phyloP scores from a whole-genome alignment of 2,888 invertebrate species.

The Hypomecis punctinalis region DNA sequence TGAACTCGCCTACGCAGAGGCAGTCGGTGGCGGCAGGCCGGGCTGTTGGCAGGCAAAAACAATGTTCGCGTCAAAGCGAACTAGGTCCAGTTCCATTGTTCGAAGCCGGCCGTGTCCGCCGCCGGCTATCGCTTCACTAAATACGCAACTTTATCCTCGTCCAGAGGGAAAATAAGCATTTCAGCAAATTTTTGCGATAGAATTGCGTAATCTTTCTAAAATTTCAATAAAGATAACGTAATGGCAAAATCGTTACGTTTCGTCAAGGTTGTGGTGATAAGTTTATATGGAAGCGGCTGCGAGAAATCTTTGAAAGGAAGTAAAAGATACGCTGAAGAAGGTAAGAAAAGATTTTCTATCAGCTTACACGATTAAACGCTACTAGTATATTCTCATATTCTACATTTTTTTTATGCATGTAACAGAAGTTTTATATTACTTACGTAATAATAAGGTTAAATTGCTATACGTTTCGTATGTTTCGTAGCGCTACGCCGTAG shows the following conservation, averaged over 20 bases:
- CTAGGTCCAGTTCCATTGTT: constrained; percentile 66
- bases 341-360: background rate
- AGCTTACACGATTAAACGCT: background rate
- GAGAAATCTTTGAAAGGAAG: constrained; percentile 8
- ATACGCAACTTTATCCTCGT: constrained; percentile 35
- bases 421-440: no score
- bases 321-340: background rate
- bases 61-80: constrained; percentile 69
- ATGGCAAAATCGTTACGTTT: constrained; percentile 5
- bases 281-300: constrained; percentile 1
- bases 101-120: constrained; percentile 52
- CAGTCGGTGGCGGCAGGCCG: constrained; percentile 27
- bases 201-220: constrained; percentile 8
- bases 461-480: no score
- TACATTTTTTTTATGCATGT: no score
- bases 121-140: constrained; percentile 45
- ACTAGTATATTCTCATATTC: background rate
- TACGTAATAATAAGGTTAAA: no score
- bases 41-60: constrained; percentile 61
- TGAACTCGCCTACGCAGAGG: constrained; percentile 69
- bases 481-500: no score
- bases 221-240: constrained; percentile 10
- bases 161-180: constrained; percentile 24
- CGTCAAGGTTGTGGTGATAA: background rate
- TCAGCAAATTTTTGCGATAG: background rate